Evolutionary conservation across 2,888 invertebrate genomes (phyloP).

Genomic region (Ischnus inquisitorius): DNA sequence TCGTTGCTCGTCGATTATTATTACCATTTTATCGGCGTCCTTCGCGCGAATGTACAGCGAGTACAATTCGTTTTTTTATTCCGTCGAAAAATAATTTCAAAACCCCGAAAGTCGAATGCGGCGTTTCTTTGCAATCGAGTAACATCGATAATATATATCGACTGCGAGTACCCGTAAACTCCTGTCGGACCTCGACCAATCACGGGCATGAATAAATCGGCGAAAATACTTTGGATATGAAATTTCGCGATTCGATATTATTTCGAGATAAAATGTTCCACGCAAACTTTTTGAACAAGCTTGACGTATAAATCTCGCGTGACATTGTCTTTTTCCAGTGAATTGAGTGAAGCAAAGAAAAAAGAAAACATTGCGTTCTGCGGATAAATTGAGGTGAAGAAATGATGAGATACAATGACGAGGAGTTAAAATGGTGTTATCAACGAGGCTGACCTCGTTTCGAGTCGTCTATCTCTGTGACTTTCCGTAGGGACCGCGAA

Average conservation of each 20-base stretch:
- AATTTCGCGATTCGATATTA: too few species aligned
- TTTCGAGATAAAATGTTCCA: too few species aligned
- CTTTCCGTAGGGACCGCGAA: background rate
- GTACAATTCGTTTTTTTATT: background rate
- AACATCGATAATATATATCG: background rate
- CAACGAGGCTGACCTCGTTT: background rate
- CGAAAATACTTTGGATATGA: too few species aligned
- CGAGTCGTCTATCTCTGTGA: background rate
- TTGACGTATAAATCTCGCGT: background rate
- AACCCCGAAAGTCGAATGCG: background rate
- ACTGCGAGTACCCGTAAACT: too few species aligned
- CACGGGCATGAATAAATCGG: too few species aligned
- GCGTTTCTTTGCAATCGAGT: background rate
- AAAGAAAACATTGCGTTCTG: background rate
- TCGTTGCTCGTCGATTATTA: constrained; percentile 36
- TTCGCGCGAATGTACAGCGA: background rate
- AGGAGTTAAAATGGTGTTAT: background rate
- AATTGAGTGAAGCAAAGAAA: background rate
- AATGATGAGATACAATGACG: background rate
- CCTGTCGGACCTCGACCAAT: too few species aligned
- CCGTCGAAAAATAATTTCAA: background rate
- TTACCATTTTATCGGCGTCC: constrained; percentile 35
- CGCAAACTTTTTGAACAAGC: too few species aligned
- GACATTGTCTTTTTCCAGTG: background rate
- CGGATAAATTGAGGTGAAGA: background rate